A percentile compares a stretch with the other conserved stretches of the same genome.
Evolutionary conservation across 2,888 invertebrate species (phyloP).

Genomic region (Amaurobius ferox): DNA sequence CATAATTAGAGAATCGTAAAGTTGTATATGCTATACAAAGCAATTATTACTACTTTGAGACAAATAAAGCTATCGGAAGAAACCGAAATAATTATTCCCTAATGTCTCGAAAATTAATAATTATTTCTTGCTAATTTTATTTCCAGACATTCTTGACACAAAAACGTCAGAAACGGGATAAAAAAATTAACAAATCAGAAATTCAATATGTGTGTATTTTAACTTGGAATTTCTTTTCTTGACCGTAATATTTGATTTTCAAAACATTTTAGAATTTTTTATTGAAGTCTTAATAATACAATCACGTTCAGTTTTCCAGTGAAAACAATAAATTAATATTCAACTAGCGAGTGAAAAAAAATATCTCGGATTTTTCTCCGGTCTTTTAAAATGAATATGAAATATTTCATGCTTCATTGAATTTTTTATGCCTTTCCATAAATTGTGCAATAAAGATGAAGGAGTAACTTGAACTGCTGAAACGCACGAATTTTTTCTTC

Average conservation of each 20-base stretch:
- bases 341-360: background rate
- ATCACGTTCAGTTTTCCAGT: constrained; percentile 3
- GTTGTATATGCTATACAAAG: too few species aligned
- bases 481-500: constrained; percentile 35
- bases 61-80: background rate
- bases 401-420: constrained; percentile 4
- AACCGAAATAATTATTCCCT: background rate
- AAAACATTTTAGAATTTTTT: background rate
- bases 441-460: constrained; percentile 49
- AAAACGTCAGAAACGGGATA: background rate
- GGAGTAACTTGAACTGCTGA: constrained; percentile 64
- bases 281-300: background rate
- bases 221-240: background rate
- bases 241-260: background rate
- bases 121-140: constrained; percentile 9
- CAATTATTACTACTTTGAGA: too few species aligned
- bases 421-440: background rate
- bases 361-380: background rate
- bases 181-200: constrained; percentile 10
- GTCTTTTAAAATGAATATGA: constrained; percentile 7
- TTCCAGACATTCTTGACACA: background rate
- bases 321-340: constrained; percentile 3
- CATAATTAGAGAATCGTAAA: too few species aligned
- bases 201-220: constrained; percentile 10
- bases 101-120: constrained; percentile 7